A percentile compares a stretch with the other conserved stretches of the same genome.
Evolutionary conservation across 2,113 vertebrate species (phyloP).

Genomic region (Phrynocephalus versicolor): DNA sequence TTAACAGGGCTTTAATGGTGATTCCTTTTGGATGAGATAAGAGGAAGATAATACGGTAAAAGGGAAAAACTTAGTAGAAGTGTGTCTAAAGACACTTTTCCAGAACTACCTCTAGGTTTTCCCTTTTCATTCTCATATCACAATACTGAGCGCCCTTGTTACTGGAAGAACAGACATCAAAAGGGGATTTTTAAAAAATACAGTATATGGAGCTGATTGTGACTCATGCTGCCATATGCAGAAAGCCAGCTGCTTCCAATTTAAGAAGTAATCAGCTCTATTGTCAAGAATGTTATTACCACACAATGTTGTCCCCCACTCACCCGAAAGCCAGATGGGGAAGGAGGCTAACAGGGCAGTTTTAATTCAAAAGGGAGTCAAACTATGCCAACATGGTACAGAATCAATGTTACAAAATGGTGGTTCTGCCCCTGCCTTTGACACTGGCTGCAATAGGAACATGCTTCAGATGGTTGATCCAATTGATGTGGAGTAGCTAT

Average conservation of each 20-base stretch:
- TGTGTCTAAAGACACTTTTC: background rate
- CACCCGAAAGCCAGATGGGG: background rate
- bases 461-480: background rate
- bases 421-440: too few species aligned
- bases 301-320: background rate
- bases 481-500: too few species aligned
- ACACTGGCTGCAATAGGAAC: background rate
- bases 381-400: too few species aligned
- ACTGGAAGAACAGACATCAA: background rate
- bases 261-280: background rate
- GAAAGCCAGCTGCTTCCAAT: background rate
- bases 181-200: background rate
- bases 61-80: background rate
- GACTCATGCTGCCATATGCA: background rate
- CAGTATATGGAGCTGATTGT: slow-evolving; percentile 1
- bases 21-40: background rate
- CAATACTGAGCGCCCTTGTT: background rate
- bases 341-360: background rate
- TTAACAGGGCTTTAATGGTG: background rate
- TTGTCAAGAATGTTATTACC: background rate
- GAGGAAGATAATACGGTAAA: background rate
- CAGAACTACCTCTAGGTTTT: background rate
- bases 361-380: too few species aligned
- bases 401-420: background rate
- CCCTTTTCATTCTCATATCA: background rate